Evolutionary conservation across 2,797 vertebrate genomes (phyloP), one percentile per base, ranked within the genome.

Genomic region (Rhyacichthys aspro): DNA sequence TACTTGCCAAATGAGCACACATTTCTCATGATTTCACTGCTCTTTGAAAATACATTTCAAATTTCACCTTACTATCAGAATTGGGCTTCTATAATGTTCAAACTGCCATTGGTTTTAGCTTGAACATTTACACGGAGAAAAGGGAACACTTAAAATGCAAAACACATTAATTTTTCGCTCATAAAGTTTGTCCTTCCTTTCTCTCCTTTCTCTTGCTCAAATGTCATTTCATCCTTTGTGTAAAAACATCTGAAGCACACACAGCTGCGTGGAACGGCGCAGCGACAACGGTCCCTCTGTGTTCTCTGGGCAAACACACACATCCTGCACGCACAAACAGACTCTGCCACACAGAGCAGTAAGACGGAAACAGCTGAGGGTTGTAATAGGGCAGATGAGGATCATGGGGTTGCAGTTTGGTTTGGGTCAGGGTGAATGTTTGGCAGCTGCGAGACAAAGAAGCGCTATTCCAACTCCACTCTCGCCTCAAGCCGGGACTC

Each of bases 401-500:
- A 93, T 92, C 91, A 94, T 90, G 88, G 83, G 83, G 86, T 89
- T 88, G 81, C 68, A 76, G 78, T 86, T 82, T 82, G 78, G 79
- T 84, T 82, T 81, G 79, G 78, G 78, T 82, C 84, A 78, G 70
- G 63, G 70, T 78, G 75, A 81, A 78, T 79, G 69, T 84, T 84
- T 86, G 74, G 83, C 86, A 88, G 83, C 76, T 84, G 81, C 43
- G 60, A 82, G 66, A 87, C 83, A 88, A 88, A 89, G 84, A 76
- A 59, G 4, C 0, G 67, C 74, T 84, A 75, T 85, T 80, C 80
- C 68, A 79, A 59, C 66, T 70, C 57, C 60, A 34, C 61, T 76
- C 63, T 78, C 14, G 63, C 84, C 80, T 80, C 59, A 62, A 79
- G 78, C 77, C 68, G 2, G 0, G 69, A 65, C 63, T 15, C 42